A percentile compares a stretch with the other conserved stretches of the same genome.
phyloP scores from a whole-genome alignment of 2,797 vertebrate species.

The Kryptolebias ocellatus region DNA sequence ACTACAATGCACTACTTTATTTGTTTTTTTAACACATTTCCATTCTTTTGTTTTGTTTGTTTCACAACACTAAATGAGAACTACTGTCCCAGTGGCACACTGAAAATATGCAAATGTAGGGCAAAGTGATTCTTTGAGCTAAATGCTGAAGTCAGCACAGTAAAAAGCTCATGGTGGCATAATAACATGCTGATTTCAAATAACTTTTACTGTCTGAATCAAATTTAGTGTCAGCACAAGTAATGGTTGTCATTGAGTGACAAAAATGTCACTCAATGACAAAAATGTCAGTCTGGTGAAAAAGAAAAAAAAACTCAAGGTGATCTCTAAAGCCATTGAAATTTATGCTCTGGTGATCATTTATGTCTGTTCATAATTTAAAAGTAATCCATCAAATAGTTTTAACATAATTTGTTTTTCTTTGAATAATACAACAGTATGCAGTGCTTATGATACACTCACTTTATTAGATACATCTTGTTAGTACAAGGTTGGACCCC shows the following conservation, averaged over 20 bases:
- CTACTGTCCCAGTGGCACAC: no score
- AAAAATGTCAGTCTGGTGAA: no score
- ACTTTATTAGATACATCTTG: no score
- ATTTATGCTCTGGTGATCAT: background rate
- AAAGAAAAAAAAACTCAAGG: no score
- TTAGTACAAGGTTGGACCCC: no score
- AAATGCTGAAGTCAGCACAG: background rate
- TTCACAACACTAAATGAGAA: background rate
- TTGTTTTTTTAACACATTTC: no score
- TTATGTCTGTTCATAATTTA: background rate
- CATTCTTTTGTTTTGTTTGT: background rate
- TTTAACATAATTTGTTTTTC: background rate
- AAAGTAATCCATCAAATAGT: background rate
- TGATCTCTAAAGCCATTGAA: background rate
- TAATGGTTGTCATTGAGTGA: background rate
- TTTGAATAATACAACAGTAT: no score
- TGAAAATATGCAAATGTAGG: background rate
- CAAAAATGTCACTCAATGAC: no score
- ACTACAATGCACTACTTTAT: no score
- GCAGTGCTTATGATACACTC: no score
- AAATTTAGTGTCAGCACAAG: background rate
- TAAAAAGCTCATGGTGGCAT: background rate
- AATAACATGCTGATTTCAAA: background rate
- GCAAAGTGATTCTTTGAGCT: background rate
- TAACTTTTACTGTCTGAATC: background rate